These are phyloP conservation scores for Autographa gamma DNA, from an alignment of 2,888 invertebrate genomes.

Conservation along the genomic window DNA sequence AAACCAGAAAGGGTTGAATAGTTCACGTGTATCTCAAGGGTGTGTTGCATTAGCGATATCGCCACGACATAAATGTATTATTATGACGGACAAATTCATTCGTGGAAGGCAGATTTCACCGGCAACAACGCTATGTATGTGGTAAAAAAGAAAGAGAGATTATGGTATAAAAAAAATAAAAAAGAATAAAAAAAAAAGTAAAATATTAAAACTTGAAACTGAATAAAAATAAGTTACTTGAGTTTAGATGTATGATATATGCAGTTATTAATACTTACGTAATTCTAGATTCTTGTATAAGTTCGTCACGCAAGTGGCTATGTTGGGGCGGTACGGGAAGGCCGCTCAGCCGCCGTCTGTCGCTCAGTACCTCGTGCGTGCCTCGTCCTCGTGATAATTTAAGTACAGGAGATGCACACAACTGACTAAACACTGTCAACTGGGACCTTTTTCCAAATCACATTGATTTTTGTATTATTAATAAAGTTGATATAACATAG, in stretches of 20 bases:
- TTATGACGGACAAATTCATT: conserved; percentile 85
- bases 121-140: conserved; percentile 90
- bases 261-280: conserved; percentile 88
- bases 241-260: conserved; percentile 89
- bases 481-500: conserved; percentile 70
- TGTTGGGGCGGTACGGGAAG: conserved; percentile 66
- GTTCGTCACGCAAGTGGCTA: conserved; percentile 72
- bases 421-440: conserved; percentile 67
- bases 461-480: conserved; percentile 77
- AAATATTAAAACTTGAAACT: conserved; percentile 88
- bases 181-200: conserved; percentile 88
- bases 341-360: conserved; percentile 57
- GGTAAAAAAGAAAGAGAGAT: conserved; percentile 89
- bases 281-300: conserved; percentile 86
- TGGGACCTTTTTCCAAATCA: conserved; percentile 77
- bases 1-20: conserved; percentile 81
- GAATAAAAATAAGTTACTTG: conserved; percentile 88
- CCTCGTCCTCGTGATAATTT: conserved; percentile 82
- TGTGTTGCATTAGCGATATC: conserved; percentile 61
- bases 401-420: conserved; percentile 83
- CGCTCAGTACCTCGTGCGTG: conserved; percentile 71
- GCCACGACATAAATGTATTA: conserved; percentile 61
- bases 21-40: conserved; percentile 56
- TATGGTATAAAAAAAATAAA: conserved; percentile 86
- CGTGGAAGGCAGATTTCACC: conserved; percentile 92